phyloP scores from a whole-genome alignment of 2,888 invertebrate species.

The Ophion ellenae region DNA sequence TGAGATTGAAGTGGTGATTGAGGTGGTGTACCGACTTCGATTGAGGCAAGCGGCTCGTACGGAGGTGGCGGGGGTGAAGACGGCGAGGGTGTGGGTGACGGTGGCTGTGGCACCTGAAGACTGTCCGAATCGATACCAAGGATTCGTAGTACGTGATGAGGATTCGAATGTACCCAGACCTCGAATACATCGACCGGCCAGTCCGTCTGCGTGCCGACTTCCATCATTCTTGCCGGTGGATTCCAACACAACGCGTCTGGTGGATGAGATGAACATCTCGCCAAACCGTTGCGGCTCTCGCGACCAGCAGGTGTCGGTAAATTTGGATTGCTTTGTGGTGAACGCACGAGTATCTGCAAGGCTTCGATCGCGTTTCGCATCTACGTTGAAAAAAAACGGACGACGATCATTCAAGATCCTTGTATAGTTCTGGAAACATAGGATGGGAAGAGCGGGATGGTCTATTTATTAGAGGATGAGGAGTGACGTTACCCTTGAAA shows the following conservation, averaged over 20 bases:
- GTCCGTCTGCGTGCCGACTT: conserved; percentile 87
- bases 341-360: conserved; percentile 91
- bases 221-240: conserved; percentile 79
- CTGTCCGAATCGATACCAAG: conserved; percentile 88
- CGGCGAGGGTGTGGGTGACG: conserved; percentile 78
- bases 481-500: too few species aligned
- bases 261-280: conserved; percentile 92
- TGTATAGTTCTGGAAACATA: background rate
- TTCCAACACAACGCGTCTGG: conserved; percentile 94
- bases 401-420: background rate
- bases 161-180: conserved; percentile 89
- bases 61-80: conserved; percentile 82
- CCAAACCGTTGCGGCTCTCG: conserved; percentile 84
- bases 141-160: conserved; percentile 89
- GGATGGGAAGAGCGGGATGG: background rate
- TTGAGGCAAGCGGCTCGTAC: conserved; percentile 85
- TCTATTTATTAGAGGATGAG: too few species aligned
- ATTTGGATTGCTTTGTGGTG: conserved; percentile 94
- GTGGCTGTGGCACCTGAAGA: conserved; percentile 80
- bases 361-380: conserved; percentile 93
- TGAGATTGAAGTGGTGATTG: conserved; percentile 84
- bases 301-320: conserved; percentile 85
- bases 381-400: conserved; percentile 81
- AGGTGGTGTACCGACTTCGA: conserved; percentile 82
- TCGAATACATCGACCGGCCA: conserved; percentile 86